These are phyloP conservation scores for Rosalia funebris DNA, from an alignment of 2,888 invertebrate genomes.

Conservation along the genomic window DNA sequence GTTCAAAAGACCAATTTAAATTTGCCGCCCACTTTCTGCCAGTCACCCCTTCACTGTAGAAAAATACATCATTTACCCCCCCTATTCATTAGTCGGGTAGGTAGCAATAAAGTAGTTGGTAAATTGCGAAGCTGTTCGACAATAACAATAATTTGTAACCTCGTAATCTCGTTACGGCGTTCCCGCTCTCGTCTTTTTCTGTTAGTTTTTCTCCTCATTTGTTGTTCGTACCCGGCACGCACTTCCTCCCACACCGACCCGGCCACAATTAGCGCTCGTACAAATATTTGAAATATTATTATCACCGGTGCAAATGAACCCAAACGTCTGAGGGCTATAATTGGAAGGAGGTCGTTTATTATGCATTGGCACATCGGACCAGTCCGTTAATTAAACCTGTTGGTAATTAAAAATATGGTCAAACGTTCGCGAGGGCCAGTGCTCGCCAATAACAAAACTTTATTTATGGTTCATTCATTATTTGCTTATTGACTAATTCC, in stretches of 20 bases:
- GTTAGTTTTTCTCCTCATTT: constrained; percentile 22
- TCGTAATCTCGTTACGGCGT: constrained; percentile 11
- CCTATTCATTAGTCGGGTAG: constrained; percentile 4
- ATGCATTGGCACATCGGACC: constrained; percentile 57
- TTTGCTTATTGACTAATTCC: constrained; percentile 63
- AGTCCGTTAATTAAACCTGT: constrained; percentile 40
- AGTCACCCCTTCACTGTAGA: not conserved
- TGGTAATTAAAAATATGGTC: constrained; percentile 38
- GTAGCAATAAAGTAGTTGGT: constrained; percentile 23
- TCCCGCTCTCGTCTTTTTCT: constrained; percentile 6
- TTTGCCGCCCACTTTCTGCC: not conserved
- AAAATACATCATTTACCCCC: constrained; percentile 1
- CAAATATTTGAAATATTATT: constrained; percentile 63
- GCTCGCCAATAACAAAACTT: constrained; percentile 32
- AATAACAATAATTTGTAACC: constrained; percentile 22
- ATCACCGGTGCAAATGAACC: constrained; percentile 61
- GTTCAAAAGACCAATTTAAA: not conserved
- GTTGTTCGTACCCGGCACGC: constrained; percentile 17
- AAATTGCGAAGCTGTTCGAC: constrained; percentile 17
- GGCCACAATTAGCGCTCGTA: constrained; percentile 44
- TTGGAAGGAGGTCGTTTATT: constrained; percentile 62
- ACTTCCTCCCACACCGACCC: constrained; percentile 18
- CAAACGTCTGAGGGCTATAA: constrained; percentile 58
- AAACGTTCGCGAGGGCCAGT: constrained; percentile 7
- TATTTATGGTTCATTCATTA: constrained; percentile 62